Percentiles rank a stretch among this genome's conserved stretches.
Evolutionary conservation across 2,113 vertebrate genomes (phyloP).

Genomic region (Erythrolamprus reginae): DNA sequence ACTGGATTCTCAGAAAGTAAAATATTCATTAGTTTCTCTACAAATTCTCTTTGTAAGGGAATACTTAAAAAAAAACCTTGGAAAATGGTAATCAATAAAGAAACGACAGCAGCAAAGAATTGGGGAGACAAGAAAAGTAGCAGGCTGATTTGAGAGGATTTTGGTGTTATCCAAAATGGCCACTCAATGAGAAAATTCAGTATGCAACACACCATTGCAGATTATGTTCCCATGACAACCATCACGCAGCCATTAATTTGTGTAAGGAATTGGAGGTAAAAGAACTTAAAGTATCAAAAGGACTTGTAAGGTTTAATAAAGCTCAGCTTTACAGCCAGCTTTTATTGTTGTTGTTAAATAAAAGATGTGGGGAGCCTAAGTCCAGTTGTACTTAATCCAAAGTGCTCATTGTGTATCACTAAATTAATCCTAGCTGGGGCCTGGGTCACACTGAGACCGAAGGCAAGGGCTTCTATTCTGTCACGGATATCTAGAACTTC

Average conservation of each 20-base stretch:
- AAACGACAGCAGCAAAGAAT: neutral
- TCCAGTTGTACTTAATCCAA: neutral
- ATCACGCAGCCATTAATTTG: neutral
- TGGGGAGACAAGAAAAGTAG: neutral
- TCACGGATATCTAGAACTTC: neutral
- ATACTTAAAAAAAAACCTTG: neutral
- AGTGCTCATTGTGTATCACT: neutral
- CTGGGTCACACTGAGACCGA: neutral
- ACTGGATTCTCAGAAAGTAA: neutral
- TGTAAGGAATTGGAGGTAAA: neutral
- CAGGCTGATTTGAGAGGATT: neutral
- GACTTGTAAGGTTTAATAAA: neutral
- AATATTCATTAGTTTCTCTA: neutral
- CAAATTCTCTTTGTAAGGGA: neutral
- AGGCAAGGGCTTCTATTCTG: neutral
- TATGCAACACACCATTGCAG: neutral
- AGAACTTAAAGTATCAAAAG: neutral
- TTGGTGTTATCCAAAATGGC: neutral
- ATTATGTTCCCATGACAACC: conserved; percentile 19
- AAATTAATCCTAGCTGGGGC: neutral
- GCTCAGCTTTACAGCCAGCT: neutral
- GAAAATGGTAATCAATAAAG: neutral
- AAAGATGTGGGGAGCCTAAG: neutral
- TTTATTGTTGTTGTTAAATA: neutral
- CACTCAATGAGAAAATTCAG: neutral